Base-by-base conservation (phyloP, 2,113 vertebrate species). In the Macrotus californicus region DNA sequence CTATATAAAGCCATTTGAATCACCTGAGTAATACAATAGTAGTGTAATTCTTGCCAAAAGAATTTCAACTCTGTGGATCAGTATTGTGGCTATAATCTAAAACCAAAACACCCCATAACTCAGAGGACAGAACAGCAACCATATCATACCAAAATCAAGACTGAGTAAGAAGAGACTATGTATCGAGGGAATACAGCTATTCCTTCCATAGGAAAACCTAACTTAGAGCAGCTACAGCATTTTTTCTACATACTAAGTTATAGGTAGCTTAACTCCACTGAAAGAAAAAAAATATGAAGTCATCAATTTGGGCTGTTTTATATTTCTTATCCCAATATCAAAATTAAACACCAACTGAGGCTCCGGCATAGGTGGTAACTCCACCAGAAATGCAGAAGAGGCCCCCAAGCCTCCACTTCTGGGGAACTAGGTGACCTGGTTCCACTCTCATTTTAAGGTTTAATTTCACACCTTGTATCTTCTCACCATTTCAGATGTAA, bases 401-500 rank as follows among this genome's bases (percentile, higher is more conserved):
- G 79, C 52, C 26, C 22, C 22, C 31, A 9, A 80, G 4, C 69
- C 59, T 84, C 83, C 52, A 94, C 48, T 94, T 94, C 39, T 77
- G 93, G 76, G 34, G 88, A 50, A 93, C 85, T 69, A 95, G 59
- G n/a, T 90, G 96, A 69, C 86, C 24, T 41, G 7, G 7, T 46
- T 54, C 39, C 91, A 93, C 36, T 83, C 81, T 97, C 50, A 86
- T 96, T 96, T 97, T 96, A 95, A 97, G 94, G 87, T 61, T 94
- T 59, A 41, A 39, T 90, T 98, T 97, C 94, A 97, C 95, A 95
- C 94, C 90, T 98, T 97, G 98, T 87, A 96, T 77, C 75, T 94
- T 0, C 0, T 66, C 95, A 88, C 64, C 41, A 97, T 96, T 98
- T 97, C 91, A 97, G 82, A 97, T 92, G 80, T 97, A 97, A 96